phyloP scores from a whole-genome alignment of 2,888 invertebrate species.

The Heliconius cydno region DNA sequence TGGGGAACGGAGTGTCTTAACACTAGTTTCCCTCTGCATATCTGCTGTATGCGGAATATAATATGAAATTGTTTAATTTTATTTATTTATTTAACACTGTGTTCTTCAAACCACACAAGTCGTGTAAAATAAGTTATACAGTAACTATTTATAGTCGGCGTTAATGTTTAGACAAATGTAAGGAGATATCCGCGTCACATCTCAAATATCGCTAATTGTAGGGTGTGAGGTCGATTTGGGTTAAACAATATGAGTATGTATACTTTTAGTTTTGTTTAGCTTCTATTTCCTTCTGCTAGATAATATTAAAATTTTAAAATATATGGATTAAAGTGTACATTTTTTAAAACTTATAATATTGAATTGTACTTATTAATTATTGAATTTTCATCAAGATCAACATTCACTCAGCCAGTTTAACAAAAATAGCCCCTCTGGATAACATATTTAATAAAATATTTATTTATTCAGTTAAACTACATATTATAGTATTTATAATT shows the following conservation, averaged over 20 bases:
- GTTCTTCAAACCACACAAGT: background rate
- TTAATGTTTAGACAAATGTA: constrained; percentile 43
- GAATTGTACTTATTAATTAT: background rate
- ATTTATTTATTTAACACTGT: no score
- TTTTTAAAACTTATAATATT: no score
- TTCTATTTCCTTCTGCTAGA: no score
- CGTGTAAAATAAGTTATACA: constrained; percentile 2
- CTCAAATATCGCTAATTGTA: constrained; percentile 53
- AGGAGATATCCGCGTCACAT: constrained; percentile 46
- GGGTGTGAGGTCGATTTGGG: constrained; percentile 45
- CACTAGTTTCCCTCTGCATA: no score
- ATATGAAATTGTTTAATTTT: no score
- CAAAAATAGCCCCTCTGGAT: background rate
- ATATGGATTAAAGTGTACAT: no score
- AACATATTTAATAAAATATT: no score
- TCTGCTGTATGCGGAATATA: no score
- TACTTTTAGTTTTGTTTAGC: background rate
- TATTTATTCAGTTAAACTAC: no score
- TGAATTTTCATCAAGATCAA: background rate
- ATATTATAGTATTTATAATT: no score
- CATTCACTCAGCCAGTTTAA: background rate
- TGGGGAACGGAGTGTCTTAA: no score
- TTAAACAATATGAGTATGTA: constrained; percentile 27
- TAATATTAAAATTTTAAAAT: no score
- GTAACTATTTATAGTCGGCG: background rate